These are phyloP conservation scores for Lasioglossum marginatum DNA, from an alignment of 2,888 invertebrate species.

Conservation along the genomic window DNA sequence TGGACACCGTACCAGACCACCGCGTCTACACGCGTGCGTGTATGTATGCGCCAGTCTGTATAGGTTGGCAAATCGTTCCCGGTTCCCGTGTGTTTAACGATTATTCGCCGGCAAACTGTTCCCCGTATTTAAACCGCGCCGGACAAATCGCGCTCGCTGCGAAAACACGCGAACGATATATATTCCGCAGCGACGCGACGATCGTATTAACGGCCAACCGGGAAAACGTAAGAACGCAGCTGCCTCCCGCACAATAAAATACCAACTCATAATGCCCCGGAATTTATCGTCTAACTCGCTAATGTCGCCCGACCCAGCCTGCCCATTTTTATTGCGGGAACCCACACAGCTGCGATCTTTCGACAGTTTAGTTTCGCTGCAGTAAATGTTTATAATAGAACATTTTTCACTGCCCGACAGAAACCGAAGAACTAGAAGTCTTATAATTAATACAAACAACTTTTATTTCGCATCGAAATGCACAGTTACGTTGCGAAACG, in stretches of 20 bases:
- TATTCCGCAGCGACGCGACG: neutral
- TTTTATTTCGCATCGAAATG: no score
- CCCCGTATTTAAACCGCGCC: slow-evolving; percentile 21
- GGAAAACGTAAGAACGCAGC: slow-evolving; percentile 6
- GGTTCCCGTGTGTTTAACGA: slow-evolving; percentile 26
- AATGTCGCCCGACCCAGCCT: neutral
- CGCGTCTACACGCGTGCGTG: neutral
- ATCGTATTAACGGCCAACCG: neutral
- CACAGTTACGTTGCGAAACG: no score
- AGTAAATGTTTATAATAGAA: neutral
- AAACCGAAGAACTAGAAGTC: no score
- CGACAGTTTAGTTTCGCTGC: neutral
- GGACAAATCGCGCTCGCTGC: neutral
- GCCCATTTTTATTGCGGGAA: neutral
- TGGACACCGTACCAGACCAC: neutral
- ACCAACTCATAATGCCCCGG: neutral
- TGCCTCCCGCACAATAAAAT: neutral
- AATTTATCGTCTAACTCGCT: neutral
- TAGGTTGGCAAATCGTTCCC: neutral
- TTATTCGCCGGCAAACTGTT: slow-evolving; percentile 24
- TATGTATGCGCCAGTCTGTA: neutral
- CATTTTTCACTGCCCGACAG: no score
- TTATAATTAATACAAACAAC: no score
- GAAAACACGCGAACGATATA: neutral
- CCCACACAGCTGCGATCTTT: neutral